These are phyloP conservation scores for Rhyacophila evoluta DNA, from an alignment of 2,888 invertebrate genomes.

Conservation along the genomic window DNA sequence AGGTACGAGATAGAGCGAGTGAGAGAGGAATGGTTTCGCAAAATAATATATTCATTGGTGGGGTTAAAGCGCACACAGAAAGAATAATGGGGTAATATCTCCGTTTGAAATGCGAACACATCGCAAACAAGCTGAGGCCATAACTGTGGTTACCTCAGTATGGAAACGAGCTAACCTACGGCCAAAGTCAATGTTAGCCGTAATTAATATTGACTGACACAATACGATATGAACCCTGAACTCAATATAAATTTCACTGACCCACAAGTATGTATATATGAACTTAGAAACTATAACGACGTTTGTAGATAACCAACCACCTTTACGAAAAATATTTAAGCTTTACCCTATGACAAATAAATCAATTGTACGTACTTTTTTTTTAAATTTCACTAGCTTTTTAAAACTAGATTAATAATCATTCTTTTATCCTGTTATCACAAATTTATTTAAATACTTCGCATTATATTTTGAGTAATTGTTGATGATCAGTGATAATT, in stretches of 20 bases:
- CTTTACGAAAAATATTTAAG: too few species aligned
- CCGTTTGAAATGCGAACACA: slow-evolving; percentile 43
- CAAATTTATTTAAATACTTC: too few species aligned
- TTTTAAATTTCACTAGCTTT: too few species aligned
- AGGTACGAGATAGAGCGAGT: slow-evolving; percentile 29
- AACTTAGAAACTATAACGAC: too few species aligned
- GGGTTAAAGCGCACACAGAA: slow-evolving; percentile 47
- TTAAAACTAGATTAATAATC: too few species aligned
- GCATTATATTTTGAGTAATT: too few species aligned
- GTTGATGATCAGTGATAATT: too few species aligned
- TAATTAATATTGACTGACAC: slow-evolving; percentile 22
- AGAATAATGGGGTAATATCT: slow-evolving; percentile 47
- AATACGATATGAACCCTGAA: slow-evolving; percentile 4
- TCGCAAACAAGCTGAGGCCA: neutral
- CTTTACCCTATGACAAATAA: too few species aligned
- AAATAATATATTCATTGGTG: slow-evolving; percentile 50
- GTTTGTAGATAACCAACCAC: too few species aligned
- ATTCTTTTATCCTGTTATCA: too few species aligned
- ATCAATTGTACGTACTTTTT: too few species aligned
- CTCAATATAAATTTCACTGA: neutral
- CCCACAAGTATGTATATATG: neutral
- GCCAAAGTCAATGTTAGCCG: slow-evolving; percentile 8
- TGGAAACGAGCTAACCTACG: slow-evolving; percentile 7
- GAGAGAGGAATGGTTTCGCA: slow-evolving; percentile 20
- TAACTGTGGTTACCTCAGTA: neutral